Evolutionary conservation across 2,797 vertebrate species (phyloP), one percentile per base, ranked within the genome.

Genomic region (Acipenser ruthenus): DNA sequence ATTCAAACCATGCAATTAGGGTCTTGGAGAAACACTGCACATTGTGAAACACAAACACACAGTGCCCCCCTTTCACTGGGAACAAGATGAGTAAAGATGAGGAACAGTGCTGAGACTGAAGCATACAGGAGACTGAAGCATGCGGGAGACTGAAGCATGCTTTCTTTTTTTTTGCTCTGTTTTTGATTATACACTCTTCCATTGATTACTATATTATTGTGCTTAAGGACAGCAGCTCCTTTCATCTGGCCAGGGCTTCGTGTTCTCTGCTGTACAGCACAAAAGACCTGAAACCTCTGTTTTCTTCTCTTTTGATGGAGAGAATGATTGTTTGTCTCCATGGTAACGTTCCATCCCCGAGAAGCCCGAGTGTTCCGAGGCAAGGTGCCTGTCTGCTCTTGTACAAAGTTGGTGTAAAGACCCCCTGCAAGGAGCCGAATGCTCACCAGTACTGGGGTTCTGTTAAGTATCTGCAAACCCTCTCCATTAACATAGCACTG

Each of bases 141-240:
- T 47, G 3, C 3, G 7, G 9, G 7, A 18, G 7, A 62, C 6
- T 6, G 7, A 7, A 1, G 7, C 11, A 12, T 7, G 13, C 61
- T 13, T 3, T 6, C 47, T 23, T 48, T 10, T 6, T n/a, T 18
- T 47, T 18, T n/a, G 12, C 50, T 12, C 10, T 12, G 82, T 82
- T 89, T 88, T 82, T 83, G 82, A 86, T 86, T 82, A 81, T 73
- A 75, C 73, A 73, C 77, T 87, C 79, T 84, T 84, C 81, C 80
- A 70, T 79, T 92, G 91, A 93, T 93, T 89, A 91, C 90, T 93
- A 93, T 94, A 95, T 94, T 91, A 92, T 92, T 89, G 87, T 84
- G 83, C 87, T 91, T 92, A 89, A 93, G 90, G 88, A 91, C 83
- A 89, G 86, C 86, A 84, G 76, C 10, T 73, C 88, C 92, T 93